These are phyloP conservation scores for Stictonetta naevosa DNA, from an alignment of 2,113 vertebrate genomes.

Conservation along the genomic window DNA sequence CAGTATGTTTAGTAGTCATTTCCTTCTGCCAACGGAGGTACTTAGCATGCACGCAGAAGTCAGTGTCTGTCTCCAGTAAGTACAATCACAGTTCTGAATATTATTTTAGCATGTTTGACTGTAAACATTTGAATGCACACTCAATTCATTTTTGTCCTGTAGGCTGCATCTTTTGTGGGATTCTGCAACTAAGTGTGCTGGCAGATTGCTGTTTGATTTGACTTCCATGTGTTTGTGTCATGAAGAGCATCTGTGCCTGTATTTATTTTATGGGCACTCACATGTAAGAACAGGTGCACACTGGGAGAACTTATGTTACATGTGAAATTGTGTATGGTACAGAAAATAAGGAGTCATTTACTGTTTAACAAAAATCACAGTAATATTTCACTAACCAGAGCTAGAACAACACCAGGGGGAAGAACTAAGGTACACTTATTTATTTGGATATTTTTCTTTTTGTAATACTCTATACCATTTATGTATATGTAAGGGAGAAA, in stretches of 20 bases:
- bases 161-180: neutral
- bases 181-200: neutral
- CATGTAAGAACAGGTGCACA: neutral
- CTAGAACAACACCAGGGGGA: neutral
- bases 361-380: neutral
- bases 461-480: neutral
- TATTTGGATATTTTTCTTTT: neutral
- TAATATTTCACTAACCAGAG: neutral
- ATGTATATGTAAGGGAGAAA: neutral
- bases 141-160: neutral
- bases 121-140: accelerated
- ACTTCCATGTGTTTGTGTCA: neutral
- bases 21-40: neutral
- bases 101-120: neutral
- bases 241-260: neutral
- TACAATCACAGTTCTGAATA: neutral
- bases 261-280: neutral
- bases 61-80: neutral
- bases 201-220: neutral
- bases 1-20: neutral
- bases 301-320: neutral
- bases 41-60: accelerated
- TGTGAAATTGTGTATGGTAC: neutral
- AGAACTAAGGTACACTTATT: neutral
- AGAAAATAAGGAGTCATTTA: neutral